A percentile compares a stretch with the other conserved stretches of the same genome.
Conservation (phyloP, 2,113 vertebrate species). For the Eublepharis macularius region DNA sequence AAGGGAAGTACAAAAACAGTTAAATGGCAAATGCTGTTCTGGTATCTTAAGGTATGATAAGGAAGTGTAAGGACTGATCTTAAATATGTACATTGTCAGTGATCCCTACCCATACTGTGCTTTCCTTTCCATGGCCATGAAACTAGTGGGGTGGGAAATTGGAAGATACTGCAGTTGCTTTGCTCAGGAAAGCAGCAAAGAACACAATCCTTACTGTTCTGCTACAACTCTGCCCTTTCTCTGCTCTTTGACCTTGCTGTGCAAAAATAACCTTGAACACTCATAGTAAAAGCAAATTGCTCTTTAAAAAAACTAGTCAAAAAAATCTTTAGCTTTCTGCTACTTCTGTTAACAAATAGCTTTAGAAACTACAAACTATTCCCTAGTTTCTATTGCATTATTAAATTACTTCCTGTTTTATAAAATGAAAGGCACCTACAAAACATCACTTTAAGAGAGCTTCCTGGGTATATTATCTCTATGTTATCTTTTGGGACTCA, state of each 20-base stretch:
- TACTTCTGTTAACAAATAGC: no score
- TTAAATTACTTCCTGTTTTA: not conserved
- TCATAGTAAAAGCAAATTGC: not conserved
- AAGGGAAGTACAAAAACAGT: not conserved
- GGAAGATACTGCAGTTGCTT: constrained; percentile 2
- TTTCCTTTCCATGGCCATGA: not conserved
- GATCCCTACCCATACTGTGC: not conserved
- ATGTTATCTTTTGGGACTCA: not conserved
- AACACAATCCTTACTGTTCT: not conserved
- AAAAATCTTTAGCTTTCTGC: not conserved
- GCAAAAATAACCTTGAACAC: not conserved
- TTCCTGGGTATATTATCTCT: not conserved
- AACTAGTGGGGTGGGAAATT: constrained; percentile 3
- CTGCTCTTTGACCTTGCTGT: not conserved
- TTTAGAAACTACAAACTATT: not conserved
- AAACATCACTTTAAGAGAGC: no score
- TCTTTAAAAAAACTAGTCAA: not conserved
- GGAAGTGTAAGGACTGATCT: not conserved
- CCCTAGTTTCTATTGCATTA: not conserved
- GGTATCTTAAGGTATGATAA: not conserved
- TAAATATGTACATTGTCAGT: not conserved
- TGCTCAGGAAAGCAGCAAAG: not conserved
- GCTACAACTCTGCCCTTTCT: not conserved
- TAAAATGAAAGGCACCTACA: not conserved
- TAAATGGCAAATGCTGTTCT: not conserved